phyloP scores from a whole-genome alignment of 1,140 invertebrate genomes.

The Drosophila simulans region DNA sequence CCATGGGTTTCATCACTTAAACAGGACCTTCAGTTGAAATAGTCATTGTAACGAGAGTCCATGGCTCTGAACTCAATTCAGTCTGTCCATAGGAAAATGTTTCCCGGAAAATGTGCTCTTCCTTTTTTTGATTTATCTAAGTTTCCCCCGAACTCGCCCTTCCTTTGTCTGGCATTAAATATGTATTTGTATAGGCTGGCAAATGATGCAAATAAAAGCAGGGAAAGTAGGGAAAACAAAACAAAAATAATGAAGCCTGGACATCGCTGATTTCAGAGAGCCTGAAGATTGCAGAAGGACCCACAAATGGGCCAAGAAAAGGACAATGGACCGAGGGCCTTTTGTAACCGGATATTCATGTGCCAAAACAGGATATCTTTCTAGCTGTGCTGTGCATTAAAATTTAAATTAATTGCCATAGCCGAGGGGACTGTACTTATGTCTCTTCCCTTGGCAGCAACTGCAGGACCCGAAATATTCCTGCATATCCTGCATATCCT shows the following conservation, averaged over 20 bases:
- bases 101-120: conserved; percentile 2
- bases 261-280: not conserved
- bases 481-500: conserved; percentile 28
- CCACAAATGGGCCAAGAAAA: conserved; percentile 8
- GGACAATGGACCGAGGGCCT: conserved; percentile 18
- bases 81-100: not conserved
- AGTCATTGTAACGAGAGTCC: not conserved
- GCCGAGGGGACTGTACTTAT: conserved; percentile 12
- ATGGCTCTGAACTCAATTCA: conserved; percentile 3
- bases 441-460: conserved; percentile 1
- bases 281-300: conserved; percentile 2
- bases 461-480: conserved; percentile 29
- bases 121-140: conserved; percentile 6
- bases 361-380: conserved; percentile 35
- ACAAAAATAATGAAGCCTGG: conserved; percentile 16
- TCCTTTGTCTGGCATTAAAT: conserved; percentile 22
- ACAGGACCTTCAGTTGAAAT: not conserved
- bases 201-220: conserved; percentile 50
- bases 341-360: conserved; percentile 60
- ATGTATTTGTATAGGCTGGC: conserved; percentile 62
- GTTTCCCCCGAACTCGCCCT: not conserved
- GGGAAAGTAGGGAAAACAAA: conserved; percentile 9
- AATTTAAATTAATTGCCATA: conserved; percentile 46
- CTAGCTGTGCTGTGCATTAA: conserved; percentile 27
- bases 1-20: not conserved